Conservation (phyloP, 2,113 vertebrate genomes). For the Aplodontia rufa region DNA sequence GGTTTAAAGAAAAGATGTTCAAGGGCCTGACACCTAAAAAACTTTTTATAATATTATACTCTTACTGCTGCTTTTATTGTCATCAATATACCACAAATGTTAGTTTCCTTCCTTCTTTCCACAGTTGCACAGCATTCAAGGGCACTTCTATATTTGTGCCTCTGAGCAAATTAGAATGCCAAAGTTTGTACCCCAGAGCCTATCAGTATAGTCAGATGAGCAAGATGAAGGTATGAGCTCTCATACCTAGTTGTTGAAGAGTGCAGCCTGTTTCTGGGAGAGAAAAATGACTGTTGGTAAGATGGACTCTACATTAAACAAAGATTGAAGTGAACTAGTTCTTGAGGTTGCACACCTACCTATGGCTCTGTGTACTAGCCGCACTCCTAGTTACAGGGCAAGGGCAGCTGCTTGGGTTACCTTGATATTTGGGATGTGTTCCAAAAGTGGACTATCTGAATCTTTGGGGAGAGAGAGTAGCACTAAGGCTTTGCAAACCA, state of each 20-base stretch:
- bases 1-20: neutral
- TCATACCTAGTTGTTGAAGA: neutral
- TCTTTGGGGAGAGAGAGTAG: neutral
- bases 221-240: neutral
- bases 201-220: neutral
- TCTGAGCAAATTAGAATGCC: constrained; percentile 6
- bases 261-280: neutral
- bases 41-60: neutral
- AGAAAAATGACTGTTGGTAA: neutral
- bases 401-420: neutral
- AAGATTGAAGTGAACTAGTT: neutral
- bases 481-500: neutral
- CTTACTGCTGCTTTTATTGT: neutral
- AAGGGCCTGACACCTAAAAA: neutral
- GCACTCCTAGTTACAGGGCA: neutral
- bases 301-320: neutral
- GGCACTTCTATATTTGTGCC: neutral
- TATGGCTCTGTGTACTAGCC: neutral
- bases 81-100: neutral
- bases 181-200: neutral
- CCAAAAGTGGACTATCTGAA: neutral
- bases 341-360: neutral
- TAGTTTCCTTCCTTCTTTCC: neutral
- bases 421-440: neutral
- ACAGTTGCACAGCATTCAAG: neutral